A percentile compares a stretch with the other conserved stretches of the same genome.
phyloP scores from a whole-genome alignment of 2,797 vertebrate genomes.

The Phataginus tetradactyla region DNA sequence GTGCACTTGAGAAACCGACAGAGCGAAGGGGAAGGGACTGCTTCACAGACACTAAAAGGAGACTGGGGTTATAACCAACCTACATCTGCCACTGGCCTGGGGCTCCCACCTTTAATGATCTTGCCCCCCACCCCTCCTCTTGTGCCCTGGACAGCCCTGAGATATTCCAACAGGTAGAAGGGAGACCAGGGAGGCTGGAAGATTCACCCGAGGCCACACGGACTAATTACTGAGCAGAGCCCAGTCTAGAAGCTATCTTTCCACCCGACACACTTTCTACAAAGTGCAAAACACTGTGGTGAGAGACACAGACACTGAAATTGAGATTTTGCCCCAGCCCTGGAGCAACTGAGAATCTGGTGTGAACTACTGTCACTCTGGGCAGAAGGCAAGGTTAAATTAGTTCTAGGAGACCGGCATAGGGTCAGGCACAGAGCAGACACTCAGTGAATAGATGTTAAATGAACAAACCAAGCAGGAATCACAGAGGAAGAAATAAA shows the following conservation, averaged over 20 bases:
- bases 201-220: neutral
- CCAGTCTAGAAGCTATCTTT: neutral
- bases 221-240: slow-evolving; percentile 28
- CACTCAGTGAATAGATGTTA: neutral
- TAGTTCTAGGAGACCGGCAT: neutral
- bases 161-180: neutral
- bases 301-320: slow-evolving; percentile 9
- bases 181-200: neutral
- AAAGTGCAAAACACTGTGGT: slow-evolving; percentile 35
- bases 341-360: neutral
- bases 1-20: slow-evolving; percentile 58
- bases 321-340: neutral
- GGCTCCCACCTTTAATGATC: neutral
- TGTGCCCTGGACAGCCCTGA: neutral
- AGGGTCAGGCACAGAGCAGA: neutral
- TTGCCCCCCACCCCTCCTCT: neutral
- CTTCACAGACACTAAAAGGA: neutral
- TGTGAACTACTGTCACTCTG: neutral
- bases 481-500: neutral
- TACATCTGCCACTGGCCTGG: neutral
- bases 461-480: neutral
- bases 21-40: neutral
- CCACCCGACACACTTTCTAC: slow-evolving; percentile 15
- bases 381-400: neutral
- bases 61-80: neutral